Conservation (phyloP, 2,113 vertebrate species). For the Diadophis punctatus region DNA sequence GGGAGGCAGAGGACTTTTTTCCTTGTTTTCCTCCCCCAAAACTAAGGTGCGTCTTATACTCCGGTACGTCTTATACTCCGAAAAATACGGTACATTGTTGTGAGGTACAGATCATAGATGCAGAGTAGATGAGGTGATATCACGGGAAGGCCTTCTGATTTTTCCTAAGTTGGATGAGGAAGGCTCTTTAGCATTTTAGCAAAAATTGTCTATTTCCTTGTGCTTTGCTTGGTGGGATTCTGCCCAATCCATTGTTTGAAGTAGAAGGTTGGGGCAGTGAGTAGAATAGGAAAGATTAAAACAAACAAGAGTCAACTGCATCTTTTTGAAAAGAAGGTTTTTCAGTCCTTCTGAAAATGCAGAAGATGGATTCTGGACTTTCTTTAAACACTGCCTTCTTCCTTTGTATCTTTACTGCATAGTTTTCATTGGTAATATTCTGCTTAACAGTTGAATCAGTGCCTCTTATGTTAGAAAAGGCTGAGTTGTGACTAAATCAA, state of each 20-base stretch:
- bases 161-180: neutral
- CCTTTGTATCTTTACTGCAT: neutral
- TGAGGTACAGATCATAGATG: neutral
- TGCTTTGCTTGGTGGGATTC: neutral
- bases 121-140: neutral
- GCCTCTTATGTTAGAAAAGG: neutral
- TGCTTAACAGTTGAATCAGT: neutral
- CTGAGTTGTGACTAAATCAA: neutral
- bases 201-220: neutral
- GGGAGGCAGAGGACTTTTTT: no score
- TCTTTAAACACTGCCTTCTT: no score
- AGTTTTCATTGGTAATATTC: neutral
- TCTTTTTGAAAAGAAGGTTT: neutral
- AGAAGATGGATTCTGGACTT: neutral
- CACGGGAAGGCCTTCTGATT: neutral
- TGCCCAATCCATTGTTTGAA: neutral
- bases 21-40: no score
- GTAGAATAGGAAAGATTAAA: neutral
- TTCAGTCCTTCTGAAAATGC: neutral
- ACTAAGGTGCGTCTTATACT: no score
- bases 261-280: neutral
- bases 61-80: no score
- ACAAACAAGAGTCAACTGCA: neutral
- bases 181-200: neutral
- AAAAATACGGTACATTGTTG: no score